phyloP scores from a whole-genome alignment of 2,888 invertebrate species.

The Nipponacmea schrenckii region DNA sequence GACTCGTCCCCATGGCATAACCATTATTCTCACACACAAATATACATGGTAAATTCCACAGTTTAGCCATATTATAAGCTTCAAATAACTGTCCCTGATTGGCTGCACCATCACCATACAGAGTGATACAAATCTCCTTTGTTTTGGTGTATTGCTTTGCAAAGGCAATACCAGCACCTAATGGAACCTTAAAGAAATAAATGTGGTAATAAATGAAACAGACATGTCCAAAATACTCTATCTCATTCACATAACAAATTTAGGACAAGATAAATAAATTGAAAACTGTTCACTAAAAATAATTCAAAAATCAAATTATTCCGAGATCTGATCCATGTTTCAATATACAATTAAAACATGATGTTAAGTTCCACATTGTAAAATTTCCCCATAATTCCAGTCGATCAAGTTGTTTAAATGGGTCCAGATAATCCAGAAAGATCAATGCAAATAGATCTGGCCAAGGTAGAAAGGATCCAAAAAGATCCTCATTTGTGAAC shows the following conservation, averaged over 20 bases:
- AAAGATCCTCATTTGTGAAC: no score
- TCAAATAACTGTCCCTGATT: conserved; percentile 80
- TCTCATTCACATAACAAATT: no score
- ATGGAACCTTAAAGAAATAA: conserved; percentile 77
- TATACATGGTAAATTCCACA: conserved; percentile 92
- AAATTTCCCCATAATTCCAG: no score
- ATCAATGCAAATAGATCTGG: no score
- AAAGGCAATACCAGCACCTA: conserved; percentile 93
- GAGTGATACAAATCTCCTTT: conserved; percentile 85
- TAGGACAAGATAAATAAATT: no score
- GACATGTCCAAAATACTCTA: not conserved
- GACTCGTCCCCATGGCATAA: conserved; percentile 98
- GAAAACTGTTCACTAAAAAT: no score
- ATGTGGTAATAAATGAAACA: not conserved
- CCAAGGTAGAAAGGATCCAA: no score
- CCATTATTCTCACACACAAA: conserved; percentile 99
- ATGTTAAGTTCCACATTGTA: no score
- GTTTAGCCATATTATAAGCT: conserved; percentile 93
- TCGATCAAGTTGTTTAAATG: no score
- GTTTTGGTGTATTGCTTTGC: conserved; percentile 88
- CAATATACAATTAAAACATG: no score
- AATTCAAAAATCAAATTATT: not conserved
- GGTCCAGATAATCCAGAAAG: not conserved
- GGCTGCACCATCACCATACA: conserved; percentile 84
- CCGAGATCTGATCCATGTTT: not conserved